Base-by-base conservation (phyloP, 2,888 invertebrate genomes). In the Hoplodrina ambigua region DNA sequence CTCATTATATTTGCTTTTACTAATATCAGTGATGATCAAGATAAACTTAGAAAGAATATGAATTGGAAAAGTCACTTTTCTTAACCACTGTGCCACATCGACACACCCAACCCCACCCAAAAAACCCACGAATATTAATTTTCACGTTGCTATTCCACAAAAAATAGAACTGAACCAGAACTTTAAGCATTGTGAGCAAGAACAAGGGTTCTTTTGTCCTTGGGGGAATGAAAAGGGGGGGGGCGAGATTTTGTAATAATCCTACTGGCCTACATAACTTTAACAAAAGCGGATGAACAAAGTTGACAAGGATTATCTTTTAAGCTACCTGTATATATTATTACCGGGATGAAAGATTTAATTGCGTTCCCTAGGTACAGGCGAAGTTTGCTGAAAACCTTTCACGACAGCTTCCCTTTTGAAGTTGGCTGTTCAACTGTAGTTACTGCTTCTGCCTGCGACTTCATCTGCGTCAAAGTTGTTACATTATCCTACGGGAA, bases 181-280 rank as follows among this genome's bases (percentile, higher is more conserved):
- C 25, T 25, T 63, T 41, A 49, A 30, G 50, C 57, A 72, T 62
- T 54, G 50, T 52, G 25, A 19, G 50, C 25, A 49, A 64, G 60
- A 66, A 73, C 56, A 70, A 69, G 46, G 20, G 41, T 59, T 59
- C 63, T 56, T 66, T 69, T 77, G 65, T 66, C 59, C 41, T 68
- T 70, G 17, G 19, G n/a, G 19, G 37, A 13, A 20, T 17, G 49
- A 25, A 50, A 46, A 52, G 3, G 56, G 52, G 3, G 56, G 52
- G 67, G 52, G 25, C 11, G 10, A 62, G 57, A 67, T 19, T 71
- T 74, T 57, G 59, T 57, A 63, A 78, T 75, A 65, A 72, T 72
- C 69, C 56, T 68, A 52, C 50, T 63, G 69, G 33, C 60, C 63
- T 72, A 72, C 56, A 72, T 63, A 73, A 69, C 33, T 64, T 63